Evolutionary conservation across 2,888 invertebrate genomes (phyloP).

Genomic region (Dichetophora obliterata): DNA sequence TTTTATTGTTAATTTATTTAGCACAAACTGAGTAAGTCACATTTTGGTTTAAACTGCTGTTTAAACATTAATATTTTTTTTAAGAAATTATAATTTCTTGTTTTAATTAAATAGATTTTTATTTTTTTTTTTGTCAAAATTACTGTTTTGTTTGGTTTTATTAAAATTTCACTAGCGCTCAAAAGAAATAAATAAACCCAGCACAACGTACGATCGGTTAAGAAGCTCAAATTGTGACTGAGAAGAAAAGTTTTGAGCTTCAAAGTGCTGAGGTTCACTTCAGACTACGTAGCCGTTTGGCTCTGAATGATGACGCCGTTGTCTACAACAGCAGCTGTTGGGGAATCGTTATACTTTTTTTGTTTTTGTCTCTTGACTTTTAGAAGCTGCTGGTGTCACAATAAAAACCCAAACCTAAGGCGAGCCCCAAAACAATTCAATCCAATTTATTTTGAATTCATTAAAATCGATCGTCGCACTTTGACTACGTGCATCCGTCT

Average conservation of each 20-base stretch:
- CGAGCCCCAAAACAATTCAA: not conserved
- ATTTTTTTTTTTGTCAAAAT: conserved; percentile 22
- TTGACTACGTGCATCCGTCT: not conserved
- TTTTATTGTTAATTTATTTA: not conserved
- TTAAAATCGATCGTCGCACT: too few species aligned
- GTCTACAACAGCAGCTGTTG: not conserved
- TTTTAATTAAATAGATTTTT: conserved; percentile 10
- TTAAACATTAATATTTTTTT: conserved; percentile 27
- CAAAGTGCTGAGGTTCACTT: conserved; percentile 18
- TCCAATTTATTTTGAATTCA: not conserved
- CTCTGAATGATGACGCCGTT: not conserved
- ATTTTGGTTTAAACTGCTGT: conserved; percentile 46
- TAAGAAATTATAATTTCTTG: not conserved
- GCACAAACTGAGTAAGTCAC: conserved; percentile 40
- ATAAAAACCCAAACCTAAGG: not conserved
- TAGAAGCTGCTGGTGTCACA: not conserved
- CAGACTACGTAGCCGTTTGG: conserved; percentile 11
- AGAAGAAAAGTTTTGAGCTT: conserved; percentile 32
- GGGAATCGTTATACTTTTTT: not conserved
- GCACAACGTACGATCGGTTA: conserved; percentile 47
- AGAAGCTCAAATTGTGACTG: conserved; percentile 56
- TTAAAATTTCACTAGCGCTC: too few species aligned
- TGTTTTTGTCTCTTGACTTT: not conserved
- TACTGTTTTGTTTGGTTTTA: not conserved
- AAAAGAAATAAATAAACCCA: conserved; percentile 34